Percentiles rank a stretch among this genome's conserved stretches.
These are phyloP conservation scores for Ophonus ardosiacus DNA, from an alignment of 2,888 invertebrate species.

Conservation along the genomic window DNA sequence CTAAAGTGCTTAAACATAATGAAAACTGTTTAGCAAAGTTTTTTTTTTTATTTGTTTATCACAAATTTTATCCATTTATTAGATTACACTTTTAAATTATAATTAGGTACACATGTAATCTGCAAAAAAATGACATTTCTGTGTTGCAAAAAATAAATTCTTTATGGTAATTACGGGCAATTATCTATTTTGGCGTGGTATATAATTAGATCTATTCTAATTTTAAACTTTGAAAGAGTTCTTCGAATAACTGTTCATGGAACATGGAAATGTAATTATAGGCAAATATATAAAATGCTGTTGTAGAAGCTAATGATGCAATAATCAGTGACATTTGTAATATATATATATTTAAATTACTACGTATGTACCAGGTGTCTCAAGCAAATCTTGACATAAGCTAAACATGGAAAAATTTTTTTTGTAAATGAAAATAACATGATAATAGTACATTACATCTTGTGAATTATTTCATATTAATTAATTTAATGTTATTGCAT, in stretches of 20 bases:
- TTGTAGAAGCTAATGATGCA: not conserved
- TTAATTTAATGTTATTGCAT: too few relatives aligned
- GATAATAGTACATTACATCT: too few relatives aligned
- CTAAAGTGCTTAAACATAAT: slow-evolving; percentile 18
- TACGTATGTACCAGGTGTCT: too few relatives aligned
- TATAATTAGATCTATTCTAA: slow-evolving; percentile 31
- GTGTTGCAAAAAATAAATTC: not conserved
- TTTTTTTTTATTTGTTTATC: not conserved
- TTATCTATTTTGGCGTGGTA: not conserved
- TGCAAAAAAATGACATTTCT: not conserved
- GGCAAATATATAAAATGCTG: not conserved
- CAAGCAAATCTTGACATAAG: too few relatives aligned
- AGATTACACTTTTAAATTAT: not conserved
- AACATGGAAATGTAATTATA: not conserved
- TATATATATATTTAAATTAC: too few relatives aligned
- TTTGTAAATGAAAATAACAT: too few relatives aligned
- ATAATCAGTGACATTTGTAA: not conserved
- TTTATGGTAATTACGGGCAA: not conserved
- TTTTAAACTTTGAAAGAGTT: slow-evolving; percentile 14
- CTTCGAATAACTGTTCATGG: slow-evolving; percentile 29
- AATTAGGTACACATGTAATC: not conserved
- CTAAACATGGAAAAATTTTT: too few relatives aligned
- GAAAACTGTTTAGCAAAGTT: slow-evolving; percentile 8
- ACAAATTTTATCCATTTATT: slow-evolving; percentile 1
- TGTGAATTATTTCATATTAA: too few relatives aligned